phyloP scores from a whole-genome alignment of 2,113 vertebrate genomes.

The Corapipo altera region DNA sequence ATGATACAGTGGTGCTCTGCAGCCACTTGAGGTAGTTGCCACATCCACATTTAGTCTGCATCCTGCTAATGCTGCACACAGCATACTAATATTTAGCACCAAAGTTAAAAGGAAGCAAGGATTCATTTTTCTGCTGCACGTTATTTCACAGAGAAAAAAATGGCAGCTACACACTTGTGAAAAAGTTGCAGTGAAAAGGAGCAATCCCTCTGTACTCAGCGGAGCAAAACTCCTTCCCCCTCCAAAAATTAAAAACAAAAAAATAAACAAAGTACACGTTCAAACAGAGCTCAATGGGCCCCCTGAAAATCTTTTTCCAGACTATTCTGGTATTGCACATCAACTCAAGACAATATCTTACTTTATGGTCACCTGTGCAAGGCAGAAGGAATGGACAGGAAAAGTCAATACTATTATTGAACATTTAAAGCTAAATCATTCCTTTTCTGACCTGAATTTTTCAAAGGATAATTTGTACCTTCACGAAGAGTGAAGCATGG shows the following conservation, averaged over 20 bases:
- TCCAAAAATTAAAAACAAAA: too few relatives aligned
- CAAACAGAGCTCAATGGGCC: accelerated
- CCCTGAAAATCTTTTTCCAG: background rate
- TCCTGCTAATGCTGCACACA: background rate
- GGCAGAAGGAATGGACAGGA: background rate
- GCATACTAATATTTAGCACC: background rate
- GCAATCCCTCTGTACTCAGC: background rate
- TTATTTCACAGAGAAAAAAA: background rate
- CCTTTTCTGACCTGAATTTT: background rate
- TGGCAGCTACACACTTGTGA: background rate
- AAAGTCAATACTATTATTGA: background rate
- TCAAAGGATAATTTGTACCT: background rate
- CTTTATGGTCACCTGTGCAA: background rate
- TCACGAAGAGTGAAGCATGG: background rate
- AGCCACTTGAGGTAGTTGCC: background rate
- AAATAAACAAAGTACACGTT: background rate
- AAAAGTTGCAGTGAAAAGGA: background rate
- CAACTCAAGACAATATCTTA: background rate
- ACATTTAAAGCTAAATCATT: background rate
- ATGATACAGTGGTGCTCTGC: background rate
- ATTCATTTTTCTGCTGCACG: background rate
- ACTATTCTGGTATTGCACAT: background rate
- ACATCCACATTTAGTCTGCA: background rate
- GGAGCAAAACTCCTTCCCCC: background rate
- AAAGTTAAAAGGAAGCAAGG: background rate